Percentiles rank a stretch among this genome's conserved stretches.
Conservation (phyloP, 2,888 invertebrate species). For the Homarus gammarus region DNA sequence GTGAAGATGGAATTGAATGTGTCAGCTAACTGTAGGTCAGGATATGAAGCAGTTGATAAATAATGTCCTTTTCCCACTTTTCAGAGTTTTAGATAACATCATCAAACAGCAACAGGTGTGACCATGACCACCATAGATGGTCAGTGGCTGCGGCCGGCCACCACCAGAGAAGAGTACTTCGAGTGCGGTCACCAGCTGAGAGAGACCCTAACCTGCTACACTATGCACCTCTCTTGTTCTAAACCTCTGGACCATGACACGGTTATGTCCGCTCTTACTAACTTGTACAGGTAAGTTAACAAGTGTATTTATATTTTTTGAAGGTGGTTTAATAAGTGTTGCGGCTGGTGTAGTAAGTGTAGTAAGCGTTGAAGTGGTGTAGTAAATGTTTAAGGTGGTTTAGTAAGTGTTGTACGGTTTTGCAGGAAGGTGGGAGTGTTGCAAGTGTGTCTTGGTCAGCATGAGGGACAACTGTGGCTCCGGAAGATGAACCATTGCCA, state of each 20-base stretch:
- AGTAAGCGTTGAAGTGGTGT: not conserved
- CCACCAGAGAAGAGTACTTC: conserved; percentile 41
- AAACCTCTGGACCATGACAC: not conserved
- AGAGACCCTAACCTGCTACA: not conserved
- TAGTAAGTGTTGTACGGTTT: not conserved
- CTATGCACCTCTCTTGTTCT: not conserved
- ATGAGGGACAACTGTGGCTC: conserved; percentile 44
- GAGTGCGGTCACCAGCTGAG: conserved; percentile 23
- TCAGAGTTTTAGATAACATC: no score
- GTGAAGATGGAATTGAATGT: no score
- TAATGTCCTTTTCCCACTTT: no score
- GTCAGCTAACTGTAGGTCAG: no score
- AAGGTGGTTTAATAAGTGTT: not conserved
- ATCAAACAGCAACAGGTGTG: no score
- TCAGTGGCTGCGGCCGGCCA: conserved; percentile 22
- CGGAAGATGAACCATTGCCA: conserved; percentile 23
- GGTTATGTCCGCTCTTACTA: not conserved
- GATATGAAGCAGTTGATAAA: no score
- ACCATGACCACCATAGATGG: no score
- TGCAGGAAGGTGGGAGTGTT: conserved; percentile 49
- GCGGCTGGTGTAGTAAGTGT: not conserved
- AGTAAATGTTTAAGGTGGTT: not conserved
- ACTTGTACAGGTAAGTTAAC: conserved; percentile 19
- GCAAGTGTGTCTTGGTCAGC: conserved; percentile 35
- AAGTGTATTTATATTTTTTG: not conserved